These are phyloP conservation scores for Nestor notabilis DNA, from an alignment of 2,113 vertebrate species.

Conservation along the genomic window DNA sequence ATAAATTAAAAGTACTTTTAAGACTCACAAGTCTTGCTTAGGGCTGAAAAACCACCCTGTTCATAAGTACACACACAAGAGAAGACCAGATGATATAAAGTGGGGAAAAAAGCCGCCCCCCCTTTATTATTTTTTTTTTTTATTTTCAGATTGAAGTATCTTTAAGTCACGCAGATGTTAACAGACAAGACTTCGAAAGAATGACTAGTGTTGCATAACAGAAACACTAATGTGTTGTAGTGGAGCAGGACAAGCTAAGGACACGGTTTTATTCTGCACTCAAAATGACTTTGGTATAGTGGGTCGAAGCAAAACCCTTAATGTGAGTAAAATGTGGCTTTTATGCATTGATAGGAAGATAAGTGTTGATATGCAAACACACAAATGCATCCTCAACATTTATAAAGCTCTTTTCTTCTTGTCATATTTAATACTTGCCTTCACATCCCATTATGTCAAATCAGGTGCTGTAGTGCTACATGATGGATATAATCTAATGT, in stretches of 20 bases:
- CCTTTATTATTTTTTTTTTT: not conserved
- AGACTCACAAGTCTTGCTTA: not conserved
- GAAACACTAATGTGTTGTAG: not conserved
- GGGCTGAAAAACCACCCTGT: not conserved
- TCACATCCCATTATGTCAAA: constrained; percentile 8
- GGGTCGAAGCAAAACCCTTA: not conserved
- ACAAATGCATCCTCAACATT: not conserved
- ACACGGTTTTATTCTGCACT: not conserved
- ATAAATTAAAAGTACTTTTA: not conserved
- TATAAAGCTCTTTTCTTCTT: not conserved
- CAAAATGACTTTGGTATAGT: not conserved
- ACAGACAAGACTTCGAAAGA: not conserved
- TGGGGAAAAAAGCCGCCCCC: rapidly evolving
- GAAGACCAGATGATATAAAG: not conserved
- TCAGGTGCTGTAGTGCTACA: not conserved
- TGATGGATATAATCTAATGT: constrained; percentile 30
- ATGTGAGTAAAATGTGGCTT: not conserved
- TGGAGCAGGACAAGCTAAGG: not conserved
- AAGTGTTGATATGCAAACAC: not conserved
- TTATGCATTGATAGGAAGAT: not conserved
- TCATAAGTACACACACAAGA: not conserved
- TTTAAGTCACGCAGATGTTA: not conserved
- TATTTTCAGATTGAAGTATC: not conserved
- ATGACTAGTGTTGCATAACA: not conserved
- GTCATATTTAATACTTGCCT: not conserved